Evolutionary conservation across 2,113 vertebrate genomes (phyloP).

Genomic region (Oreamnos americanus): DNA sequence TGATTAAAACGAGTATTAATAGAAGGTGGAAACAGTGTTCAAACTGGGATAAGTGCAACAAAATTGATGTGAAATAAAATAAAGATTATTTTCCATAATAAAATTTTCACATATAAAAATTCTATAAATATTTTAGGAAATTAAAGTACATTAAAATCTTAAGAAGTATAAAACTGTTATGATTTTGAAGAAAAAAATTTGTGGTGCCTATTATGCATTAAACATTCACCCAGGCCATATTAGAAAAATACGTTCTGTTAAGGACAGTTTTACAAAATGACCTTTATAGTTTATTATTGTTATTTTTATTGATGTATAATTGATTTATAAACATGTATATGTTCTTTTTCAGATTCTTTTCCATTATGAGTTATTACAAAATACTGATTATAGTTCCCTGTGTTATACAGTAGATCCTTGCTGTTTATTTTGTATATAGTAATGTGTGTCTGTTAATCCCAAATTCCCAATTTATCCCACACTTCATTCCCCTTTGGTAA

Average conservation of each 20-base stretch:
- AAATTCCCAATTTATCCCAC: background rate
- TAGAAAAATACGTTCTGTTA: background rate
- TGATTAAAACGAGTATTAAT: background rate
- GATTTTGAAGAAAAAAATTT: slow-evolving; percentile 22
- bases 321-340: background rate
- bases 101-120: background rate
- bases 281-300: background rate
- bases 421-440: background rate
- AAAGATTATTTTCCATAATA: background rate
- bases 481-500: background rate
- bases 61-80: background rate
- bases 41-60: background rate
- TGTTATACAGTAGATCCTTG: background rate
- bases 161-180: background rate
- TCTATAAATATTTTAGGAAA: background rate
- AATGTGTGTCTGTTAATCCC: background rate
- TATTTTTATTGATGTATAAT: background rate
- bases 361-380: background rate
- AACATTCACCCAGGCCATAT: background rate
- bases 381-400: background rate
- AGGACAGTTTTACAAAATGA: background rate
- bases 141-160: background rate
- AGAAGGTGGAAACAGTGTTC: background rate
- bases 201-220: background rate
- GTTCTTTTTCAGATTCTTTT: background rate